phyloP scores from a whole-genome alignment of 1,140 invertebrate genomes.

The Apis mellifera region DNA sequence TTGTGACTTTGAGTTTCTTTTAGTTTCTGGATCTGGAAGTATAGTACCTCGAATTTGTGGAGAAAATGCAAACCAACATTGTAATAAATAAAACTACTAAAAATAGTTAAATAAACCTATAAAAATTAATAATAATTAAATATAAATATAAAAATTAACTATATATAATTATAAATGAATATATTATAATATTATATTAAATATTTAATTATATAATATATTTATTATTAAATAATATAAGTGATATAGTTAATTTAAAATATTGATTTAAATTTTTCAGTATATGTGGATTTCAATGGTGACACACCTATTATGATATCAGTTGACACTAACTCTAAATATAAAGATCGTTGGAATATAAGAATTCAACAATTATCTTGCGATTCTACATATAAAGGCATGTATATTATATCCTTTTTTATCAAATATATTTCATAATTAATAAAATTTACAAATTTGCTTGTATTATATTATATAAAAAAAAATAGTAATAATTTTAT shows the following conservation, averaged over 20 bases:
- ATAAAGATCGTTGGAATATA: conserved; percentile 88
- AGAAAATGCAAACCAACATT: conserved; percentile 90
- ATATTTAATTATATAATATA: no score
- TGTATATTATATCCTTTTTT: conserved; percentile 8
- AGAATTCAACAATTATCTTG: conserved; percentile 89
- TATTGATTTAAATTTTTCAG: conserved; percentile 69
- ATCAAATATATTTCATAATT: neutral
- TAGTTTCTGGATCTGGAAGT: conserved; percentile 85
- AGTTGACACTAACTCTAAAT: conserved; percentile 84
- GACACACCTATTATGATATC: conserved; percentile 86
- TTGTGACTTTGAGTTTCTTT: conserved; percentile 87
- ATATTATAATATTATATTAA: neutral
- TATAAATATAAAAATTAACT: neutral
- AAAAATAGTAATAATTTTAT: neutral
- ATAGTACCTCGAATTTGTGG: conserved; percentile 88
- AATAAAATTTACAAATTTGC: neutral
- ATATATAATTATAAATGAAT: neutral
- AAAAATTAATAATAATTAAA: neutral
- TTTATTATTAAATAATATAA: no score
- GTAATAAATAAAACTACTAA: conserved; percentile 71
- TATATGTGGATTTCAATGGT: conserved; percentile 89
- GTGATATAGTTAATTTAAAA: no score
- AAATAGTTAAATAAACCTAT: no score
- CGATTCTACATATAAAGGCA: conserved; percentile 85
- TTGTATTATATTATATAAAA: conserved; percentile 17